A percentile compares a stretch with the other conserved stretches of the same genome.
These are phyloP conservation scores for Sebastes vulpes DNA, from an alignment of 2,797 vertebrate species.

Conservation along the genomic window DNA sequence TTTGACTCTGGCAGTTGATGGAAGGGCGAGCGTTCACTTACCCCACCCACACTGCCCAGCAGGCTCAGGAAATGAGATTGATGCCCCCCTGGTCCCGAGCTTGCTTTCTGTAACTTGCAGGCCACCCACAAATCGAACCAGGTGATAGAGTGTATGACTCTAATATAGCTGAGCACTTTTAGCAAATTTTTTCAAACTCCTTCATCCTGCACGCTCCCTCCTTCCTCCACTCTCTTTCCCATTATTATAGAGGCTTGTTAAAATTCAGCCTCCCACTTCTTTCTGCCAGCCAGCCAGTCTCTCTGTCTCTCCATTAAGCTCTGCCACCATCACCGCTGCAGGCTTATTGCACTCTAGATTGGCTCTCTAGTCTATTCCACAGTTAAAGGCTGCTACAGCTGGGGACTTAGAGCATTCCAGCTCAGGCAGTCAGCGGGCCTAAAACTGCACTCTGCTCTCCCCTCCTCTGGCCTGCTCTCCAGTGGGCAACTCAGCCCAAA, in stretches of 20 bases:
- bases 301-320: constrained; percentile 78
- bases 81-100: constrained; percentile 23
- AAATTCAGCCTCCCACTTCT: constrained; percentile 73
- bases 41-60: constrained; percentile 16
- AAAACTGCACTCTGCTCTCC: constrained; percentile 68
- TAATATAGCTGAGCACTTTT: constrained; percentile 59
- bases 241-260: constrained; percentile 76
- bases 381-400: constrained; percentile 73
- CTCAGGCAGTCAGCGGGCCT: constrained; percentile 61
- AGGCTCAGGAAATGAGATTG: constrained; percentile 41
- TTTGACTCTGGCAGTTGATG: constrained; percentile 39
- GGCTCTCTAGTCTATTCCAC: constrained; percentile 75
- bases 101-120: constrained; percentile 54
- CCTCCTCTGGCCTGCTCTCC: constrained; percentile 67
- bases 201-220: constrained; percentile 27
- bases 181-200: constrained; percentile 53
- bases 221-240: constrained; percentile 41
- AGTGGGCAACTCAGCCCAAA: constrained; percentile 67
- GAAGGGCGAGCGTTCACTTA: constrained; percentile 34
- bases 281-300: constrained; percentile 58
- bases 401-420: constrained; percentile 68
- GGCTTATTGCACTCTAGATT: constrained; percentile 82
- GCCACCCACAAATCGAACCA: constrained; percentile 43
- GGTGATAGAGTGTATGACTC: constrained; percentile 61
- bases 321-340: constrained; percentile 73